These are phyloP conservation scores for Galemys pyrenaicus DNA, from an alignment of 2,113 vertebrate species.

Conservation along the genomic window DNA sequence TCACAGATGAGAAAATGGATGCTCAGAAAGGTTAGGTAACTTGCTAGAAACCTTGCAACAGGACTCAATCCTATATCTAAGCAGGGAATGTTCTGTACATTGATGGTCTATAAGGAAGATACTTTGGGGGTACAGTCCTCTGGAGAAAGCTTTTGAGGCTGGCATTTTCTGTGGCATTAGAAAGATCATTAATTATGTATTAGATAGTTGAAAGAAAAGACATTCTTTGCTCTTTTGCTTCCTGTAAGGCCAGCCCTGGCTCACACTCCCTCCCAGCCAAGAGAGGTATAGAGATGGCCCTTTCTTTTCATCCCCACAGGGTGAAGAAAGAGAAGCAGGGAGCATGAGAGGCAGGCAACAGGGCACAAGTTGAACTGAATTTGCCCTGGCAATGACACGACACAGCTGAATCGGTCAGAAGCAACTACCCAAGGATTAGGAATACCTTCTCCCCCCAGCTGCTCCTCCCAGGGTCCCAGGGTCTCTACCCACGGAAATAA, in stretches of 20 bases:
- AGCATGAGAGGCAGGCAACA: neutral
- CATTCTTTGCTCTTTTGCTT: neutral
- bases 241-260: neutral
- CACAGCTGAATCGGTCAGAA: neutral
- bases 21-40: neutral
- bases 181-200: constrained; percentile 28
- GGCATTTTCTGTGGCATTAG: constrained; percentile 6
- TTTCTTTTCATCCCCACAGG: neutral
- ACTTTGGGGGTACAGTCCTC: neutral
- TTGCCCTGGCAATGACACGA: neutral
- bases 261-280: neutral
- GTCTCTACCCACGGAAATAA: neutral
- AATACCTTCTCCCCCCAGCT: neutral
- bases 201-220: neutral
- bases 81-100: neutral
- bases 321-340: too few relatives aligned
- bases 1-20: neutral
- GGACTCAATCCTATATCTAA: neutral
- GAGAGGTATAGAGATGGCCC: neutral
- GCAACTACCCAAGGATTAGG: neutral
- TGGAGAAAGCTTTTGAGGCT: constrained; percentile 3
- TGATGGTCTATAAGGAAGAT: neutral
- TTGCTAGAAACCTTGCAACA: neutral
- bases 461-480: neutral
- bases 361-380: neutral